Evolutionary conservation across 1,140 invertebrate genomes (phyloP), one percentile per base, ranked within the genome.

Genomic region (Heliconius eleuchia): DNA sequence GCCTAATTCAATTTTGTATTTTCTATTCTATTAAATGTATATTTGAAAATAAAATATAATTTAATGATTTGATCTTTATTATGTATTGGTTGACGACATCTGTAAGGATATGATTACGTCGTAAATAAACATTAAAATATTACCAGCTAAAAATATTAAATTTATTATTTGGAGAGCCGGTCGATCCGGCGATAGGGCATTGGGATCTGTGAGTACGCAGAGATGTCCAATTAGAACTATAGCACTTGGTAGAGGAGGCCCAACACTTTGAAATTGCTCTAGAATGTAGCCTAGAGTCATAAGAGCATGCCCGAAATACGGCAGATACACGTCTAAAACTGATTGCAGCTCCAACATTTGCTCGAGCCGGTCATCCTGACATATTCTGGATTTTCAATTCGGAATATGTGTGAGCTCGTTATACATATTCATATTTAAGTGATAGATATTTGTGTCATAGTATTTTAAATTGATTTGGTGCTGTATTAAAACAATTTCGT

Each of bases 281-380:
- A 92, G 72, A 19, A 89, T 50, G 77, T 92, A 94, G 66, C 92
- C 92, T 16, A 91, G 7, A 18, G 88, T 88, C 91, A 94, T 94
- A 50, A 94, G 34, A 8, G 76, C 82, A 52, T 94, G 89, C 34
- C 92, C 92, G 13, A 92, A 71, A 71, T 89, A 89, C 55, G 92
- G 90, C 50, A 92, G 77, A 78, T 88, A 92, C 50, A 81, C 60
- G 30, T 85, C 80, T 50, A 91, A 3, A 60, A 85, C 37, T 8
- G 71, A 75, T n/a, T 83, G 55, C 19, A 87, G 73, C 60, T 86
- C 79, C 34, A 85, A 78, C 88, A 91, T 89, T 83, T 83, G 82
- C 77, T 70, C 71, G 57, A 76, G 46, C 74, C 78, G 60, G 74
- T 77, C 66, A 78, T 80, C 13, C 34, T 66, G 73, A 72, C 30